phyloP scores from a whole-genome alignment of 2,888 invertebrate species.

The Pantelozetes paolii region DNA sequence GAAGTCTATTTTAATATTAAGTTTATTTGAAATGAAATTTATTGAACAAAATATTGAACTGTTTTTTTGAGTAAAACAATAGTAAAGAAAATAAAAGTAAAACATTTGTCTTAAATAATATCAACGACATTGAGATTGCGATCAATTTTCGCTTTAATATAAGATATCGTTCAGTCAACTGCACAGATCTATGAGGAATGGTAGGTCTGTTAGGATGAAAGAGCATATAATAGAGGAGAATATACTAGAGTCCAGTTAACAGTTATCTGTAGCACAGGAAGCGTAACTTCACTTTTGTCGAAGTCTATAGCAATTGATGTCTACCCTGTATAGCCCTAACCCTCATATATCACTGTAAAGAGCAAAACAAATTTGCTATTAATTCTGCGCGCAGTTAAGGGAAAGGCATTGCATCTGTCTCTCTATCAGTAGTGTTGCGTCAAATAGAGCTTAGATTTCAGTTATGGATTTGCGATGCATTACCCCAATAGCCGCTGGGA shows the following conservation, averaged over 20 bases:
- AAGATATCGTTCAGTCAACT: not conserved
- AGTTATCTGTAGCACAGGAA: slow-evolving; percentile 25
- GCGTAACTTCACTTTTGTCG: not conserved
- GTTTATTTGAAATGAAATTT: not conserved
- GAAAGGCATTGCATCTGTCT: slow-evolving; percentile 16
- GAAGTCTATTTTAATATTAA: no score
- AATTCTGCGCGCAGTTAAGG: slow-evolving; percentile 25
- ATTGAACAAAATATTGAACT: no score
- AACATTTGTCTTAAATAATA: slow-evolving; percentile 4
- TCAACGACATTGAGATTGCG: slow-evolving; percentile 1
- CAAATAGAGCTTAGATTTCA: slow-evolving; percentile 24
- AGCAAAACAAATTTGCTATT: slow-evolving; percentile 35
- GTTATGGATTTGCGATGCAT: slow-evolving; percentile 35
- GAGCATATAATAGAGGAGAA: not conserved
- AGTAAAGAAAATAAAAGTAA: not conserved
- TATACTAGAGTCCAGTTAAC: slow-evolving; percentile 19
- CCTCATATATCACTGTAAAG: slow-evolving; percentile 18
- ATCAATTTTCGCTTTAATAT: slow-evolving; percentile 10
- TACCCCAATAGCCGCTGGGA: slow-evolving; percentile 27
- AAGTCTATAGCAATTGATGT: slow-evolving; percentile 22
- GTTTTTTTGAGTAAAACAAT: no score
- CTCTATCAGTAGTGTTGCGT: slow-evolving; percentile 11
- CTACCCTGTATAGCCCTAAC: no score
- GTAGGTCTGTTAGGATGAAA: not conserved
- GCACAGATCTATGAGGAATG: not conserved